Evolutionary conservation across 92 coral and sea anemone genomes (phyloP).

Genomic region (Umimayanthus kanabou): DNA sequence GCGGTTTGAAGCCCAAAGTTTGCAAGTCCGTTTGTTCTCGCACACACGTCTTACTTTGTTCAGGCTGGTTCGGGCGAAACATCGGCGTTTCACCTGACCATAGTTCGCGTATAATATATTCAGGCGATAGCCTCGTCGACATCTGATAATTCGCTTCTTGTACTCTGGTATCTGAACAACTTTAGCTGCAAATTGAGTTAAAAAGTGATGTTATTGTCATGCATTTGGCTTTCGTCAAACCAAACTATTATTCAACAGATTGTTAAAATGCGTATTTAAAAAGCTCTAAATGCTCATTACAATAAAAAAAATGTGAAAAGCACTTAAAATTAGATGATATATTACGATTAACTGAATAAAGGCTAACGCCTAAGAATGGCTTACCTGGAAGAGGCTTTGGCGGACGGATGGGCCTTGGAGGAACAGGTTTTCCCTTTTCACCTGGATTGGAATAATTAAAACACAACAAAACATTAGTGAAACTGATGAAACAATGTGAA

Average conservation of each 20-base stretch:
- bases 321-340: too few species aligned
- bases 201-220: neutral
- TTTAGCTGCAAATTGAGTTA: constrained; percentile 13
- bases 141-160: neutral
- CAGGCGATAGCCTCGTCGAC: constrained; percentile 34
- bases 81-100: neutral
- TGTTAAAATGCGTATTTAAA: too few species aligned
- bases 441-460: neutral
- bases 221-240: neutral
- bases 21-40: constrained; percentile 24
- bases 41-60: constrained; percentile 6
- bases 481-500: neutral
- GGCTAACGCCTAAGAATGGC: neutral
- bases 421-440: constrained; percentile 15
- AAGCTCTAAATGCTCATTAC: too few species aligned
- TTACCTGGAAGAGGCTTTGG: constrained; percentile 23
- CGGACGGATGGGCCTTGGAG: neutral
- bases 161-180: constrained; percentile 1
- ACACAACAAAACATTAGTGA: neutral
- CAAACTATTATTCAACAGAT: too few species aligned
- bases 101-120: constrained; percentile 17
- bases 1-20: constrained; percentile 18
- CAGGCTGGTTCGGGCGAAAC: neutral
- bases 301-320: too few species aligned
- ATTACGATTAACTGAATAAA: neutral